These are phyloP conservation scores for Saccostrea cuccullata DNA, from an alignment of 1,140 invertebrate species.

Conservation along the genomic window DNA sequence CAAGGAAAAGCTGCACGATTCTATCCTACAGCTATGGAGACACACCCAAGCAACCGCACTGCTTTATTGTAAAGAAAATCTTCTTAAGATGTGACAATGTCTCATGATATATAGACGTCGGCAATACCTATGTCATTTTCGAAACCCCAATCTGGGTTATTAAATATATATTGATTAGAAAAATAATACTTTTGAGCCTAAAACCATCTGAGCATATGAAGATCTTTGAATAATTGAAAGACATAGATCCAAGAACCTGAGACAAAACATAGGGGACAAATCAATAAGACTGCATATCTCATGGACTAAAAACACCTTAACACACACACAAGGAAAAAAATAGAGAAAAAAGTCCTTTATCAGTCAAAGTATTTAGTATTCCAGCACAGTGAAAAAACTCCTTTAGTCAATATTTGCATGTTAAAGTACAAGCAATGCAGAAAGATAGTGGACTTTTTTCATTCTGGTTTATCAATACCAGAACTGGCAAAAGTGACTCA, in stretches of 20 bases:
- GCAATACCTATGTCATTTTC: neutral
- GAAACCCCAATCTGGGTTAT: neutral
- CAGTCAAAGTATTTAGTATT: neutral
- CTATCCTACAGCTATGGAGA: neutral
- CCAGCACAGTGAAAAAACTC: neutral
- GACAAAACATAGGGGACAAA: constrained; percentile 20
- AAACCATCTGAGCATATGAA: neutral
- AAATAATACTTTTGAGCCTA: neutral
- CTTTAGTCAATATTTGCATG: neutral
- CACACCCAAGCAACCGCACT: neutral
- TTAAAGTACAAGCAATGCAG: constrained; percentile 1
- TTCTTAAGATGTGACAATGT: neutral
- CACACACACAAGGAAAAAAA: neutral
- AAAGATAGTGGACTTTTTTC: neutral
- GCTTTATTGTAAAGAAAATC: neutral
- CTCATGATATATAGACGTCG: neutral
- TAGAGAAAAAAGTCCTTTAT: neutral
- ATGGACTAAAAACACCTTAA: neutral
- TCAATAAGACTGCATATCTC: constrained; percentile 1
- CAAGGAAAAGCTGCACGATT: neutral
- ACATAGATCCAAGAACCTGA: neutral
- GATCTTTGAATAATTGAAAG: constrained; percentile 23
- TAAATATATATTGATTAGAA: neutral
- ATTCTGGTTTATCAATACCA: neutral
- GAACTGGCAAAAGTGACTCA: neutral